A percentile compares a stretch with the other conserved stretches of the same genome.
phyloP scores from a whole-genome alignment of 2,797 vertebrate genomes.

The Gephyroberyx darwinii region DNA sequence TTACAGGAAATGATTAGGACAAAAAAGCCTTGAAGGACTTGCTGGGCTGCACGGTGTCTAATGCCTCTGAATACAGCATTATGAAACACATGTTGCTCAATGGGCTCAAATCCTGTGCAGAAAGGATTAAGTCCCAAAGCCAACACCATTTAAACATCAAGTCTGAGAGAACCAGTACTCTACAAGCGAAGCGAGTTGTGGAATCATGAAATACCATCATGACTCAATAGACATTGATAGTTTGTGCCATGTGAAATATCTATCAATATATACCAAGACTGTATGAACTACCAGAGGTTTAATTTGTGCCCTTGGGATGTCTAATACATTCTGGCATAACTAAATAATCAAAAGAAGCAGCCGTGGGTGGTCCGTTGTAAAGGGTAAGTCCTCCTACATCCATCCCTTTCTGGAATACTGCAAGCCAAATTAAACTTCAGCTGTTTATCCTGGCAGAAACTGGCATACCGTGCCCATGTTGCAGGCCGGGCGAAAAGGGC shows the following conservation, averaged over 20 bases:
- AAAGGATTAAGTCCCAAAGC: conserved; percentile 68
- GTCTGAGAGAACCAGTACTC: conserved; percentile 35
- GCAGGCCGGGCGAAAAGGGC: conserved; percentile 26
- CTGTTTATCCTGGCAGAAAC: conserved; percentile 62
- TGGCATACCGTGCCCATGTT: conserved; percentile 32
- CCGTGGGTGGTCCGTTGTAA: conserved; percentile 27
- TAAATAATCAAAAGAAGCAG: conserved; percentile 31
- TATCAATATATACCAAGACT: conserved; percentile 10
- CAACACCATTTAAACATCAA: conserved; percentile 59
- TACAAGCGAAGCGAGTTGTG: conserved; percentile 6
- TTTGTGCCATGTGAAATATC: conserved; percentile 18
- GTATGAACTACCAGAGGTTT: neutral
- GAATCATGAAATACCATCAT: conserved; percentile 31
- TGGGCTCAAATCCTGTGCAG: conserved; percentile 70
- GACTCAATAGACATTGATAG: neutral
- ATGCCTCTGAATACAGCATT: conserved; percentile 65
- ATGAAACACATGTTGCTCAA: conserved; percentile 78
- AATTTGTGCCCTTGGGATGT: neutral
- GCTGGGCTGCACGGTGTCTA: conserved; percentile 60
- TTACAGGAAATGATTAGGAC: conserved; percentile 78
- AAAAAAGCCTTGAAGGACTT: conserved; percentile 67
- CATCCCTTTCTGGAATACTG: conserved; percentile 20
- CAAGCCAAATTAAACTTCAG: conserved; percentile 52
- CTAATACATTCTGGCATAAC: conserved; percentile 23
- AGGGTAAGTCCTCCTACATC: conserved; percentile 36